Evolutionary conservation across 2,888 invertebrate species (phyloP).

Genomic region (Aporophyla nigra): DNA sequence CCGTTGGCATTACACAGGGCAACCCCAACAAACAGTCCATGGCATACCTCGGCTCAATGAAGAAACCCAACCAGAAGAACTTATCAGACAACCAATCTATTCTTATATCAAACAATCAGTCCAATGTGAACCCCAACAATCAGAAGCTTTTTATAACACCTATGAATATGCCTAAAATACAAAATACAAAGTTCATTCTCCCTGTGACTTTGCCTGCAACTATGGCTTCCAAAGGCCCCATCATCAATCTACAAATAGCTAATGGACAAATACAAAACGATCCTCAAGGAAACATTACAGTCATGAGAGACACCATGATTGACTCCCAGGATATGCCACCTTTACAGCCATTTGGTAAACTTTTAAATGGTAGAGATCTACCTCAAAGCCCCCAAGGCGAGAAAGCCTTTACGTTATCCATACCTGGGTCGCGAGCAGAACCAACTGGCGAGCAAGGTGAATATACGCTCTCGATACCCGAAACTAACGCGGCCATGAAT

Average conservation of each 20-base stretch:
- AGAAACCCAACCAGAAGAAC: constrained; percentile 85
- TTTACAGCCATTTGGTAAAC: constrained; percentile 84
- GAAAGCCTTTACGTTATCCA: constrained; percentile 84
- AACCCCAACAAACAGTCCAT: constrained; percentile 87
- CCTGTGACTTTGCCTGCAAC: constrained; percentile 89
- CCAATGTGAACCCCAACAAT: constrained; percentile 83
- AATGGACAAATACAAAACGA: constrained; percentile 92
- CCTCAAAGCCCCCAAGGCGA: constrained; percentile 80
- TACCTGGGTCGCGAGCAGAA: constrained; percentile 88
- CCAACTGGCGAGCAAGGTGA: constrained; percentile 88
- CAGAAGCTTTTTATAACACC: constrained; percentile 91
- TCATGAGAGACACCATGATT: constrained; percentile 88
- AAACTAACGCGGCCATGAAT: constrained; percentile 88
- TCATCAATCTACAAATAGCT: constrained; percentile 93
- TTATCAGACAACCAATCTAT: constrained; percentile 86
- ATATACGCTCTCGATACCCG: constrained; percentile 89
- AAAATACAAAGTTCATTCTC: constrained; percentile 89
- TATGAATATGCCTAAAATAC: constrained; percentile 91
- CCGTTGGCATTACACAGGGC: constrained; percentile 86
- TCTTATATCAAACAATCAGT: constrained; percentile 86
- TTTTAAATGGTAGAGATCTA: constrained; percentile 84
- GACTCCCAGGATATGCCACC: constrained; percentile 86
- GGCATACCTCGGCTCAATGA: constrained; percentile 90
- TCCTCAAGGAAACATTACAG: constrained; percentile 91
- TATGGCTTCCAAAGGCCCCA: constrained; percentile 91